phyloP scores from a whole-genome alignment of 2,888 invertebrate species.

The Limenitis camilla region DNA sequence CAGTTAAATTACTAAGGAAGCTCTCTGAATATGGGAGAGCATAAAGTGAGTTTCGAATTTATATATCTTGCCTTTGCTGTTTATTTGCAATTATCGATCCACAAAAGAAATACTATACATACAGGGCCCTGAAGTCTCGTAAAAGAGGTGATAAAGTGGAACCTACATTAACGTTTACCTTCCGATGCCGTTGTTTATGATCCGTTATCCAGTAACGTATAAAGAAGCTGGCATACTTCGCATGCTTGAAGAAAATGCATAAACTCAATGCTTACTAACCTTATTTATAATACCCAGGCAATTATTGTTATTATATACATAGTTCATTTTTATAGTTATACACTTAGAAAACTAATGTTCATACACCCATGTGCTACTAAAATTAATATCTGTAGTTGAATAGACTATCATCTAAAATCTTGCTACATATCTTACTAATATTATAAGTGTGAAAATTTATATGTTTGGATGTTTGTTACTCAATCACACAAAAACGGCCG shows the following conservation, averaged over 20 bases:
- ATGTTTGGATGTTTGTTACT: too few species aligned
- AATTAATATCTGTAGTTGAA: too few species aligned
- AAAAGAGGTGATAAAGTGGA: slow-evolving; percentile 51
- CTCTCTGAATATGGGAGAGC: too few species aligned
- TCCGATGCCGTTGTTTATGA: slow-evolving; percentile 39
- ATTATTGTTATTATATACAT: neutral
- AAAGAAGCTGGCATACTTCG: slow-evolving; percentile 19
- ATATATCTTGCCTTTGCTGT: neutral
- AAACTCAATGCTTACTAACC: slow-evolving; percentile 9
- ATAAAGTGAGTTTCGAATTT: too few species aligned
- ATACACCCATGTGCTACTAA: too few species aligned
- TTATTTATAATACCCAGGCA: slow-evolving; percentile 5
- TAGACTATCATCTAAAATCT: too few species aligned
- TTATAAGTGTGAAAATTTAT: too few species aligned
- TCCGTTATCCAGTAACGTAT: slow-evolving; percentile 35
- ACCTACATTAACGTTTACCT: slow-evolving; percentile 42
- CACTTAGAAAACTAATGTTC: too few species aligned
- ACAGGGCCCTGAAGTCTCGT: slow-evolving; percentile 40
- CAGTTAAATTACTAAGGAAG: too few species aligned
- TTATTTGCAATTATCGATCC: slow-evolving; percentile 3
- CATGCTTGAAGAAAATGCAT: slow-evolving; percentile 13
- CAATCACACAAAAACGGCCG: too few species aligned
- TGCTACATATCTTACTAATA: too few species aligned
- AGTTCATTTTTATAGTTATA: neutral
- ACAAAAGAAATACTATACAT: slow-evolving; percentile 38